Evolutionary conservation across 2,888 invertebrate species (phyloP), one percentile per base, ranked within the genome.

Genomic region (Sympetrum striolatum): DNA sequence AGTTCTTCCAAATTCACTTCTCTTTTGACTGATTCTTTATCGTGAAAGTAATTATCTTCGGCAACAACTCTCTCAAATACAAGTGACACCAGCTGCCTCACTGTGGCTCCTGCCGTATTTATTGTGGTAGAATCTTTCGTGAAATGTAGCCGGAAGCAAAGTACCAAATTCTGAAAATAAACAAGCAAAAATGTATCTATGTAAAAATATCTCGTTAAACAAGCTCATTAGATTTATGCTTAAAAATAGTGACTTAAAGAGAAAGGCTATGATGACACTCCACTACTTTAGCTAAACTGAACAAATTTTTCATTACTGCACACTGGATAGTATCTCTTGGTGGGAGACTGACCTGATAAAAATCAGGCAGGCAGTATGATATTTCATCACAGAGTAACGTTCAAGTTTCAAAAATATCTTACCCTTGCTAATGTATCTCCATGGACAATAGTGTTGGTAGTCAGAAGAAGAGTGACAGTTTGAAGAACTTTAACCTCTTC

Each of bases 61-160:
- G 96, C 95, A 18, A 96, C 95, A 3, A 98, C 98, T 90, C 98
- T 95, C 93, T 98, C 98, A 94, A 98, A 98, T 4, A 98, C 98
- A 90, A 98, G 95, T 37, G 98, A 98, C 37, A 99, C 98, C 48
- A 99, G 95, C 93, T 99, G 99, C 37, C 99, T 95, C 44, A 99
- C 98, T 0, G 99, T 99, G 58, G 99, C 99, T 1, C 99, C 99
- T 12, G 99, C 99, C 18, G 99, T 99, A 94, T 99, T 99, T 90
- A 98, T 97, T 80, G 98, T 99, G 91, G 98, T 98, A 2, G 97
- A 96, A 94, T 99, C 99, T 94, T 98, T 98, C 12, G 98, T 97
- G 92, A 98, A 98, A 93, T 99, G 98, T 93, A 99, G 96, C n/a
- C 98, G 97, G 94, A 99, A 98, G 94, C 99, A 99, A 92, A 99